Evolutionary conservation across 2,888 invertebrate genomes (phyloP).

Genomic region (Schizaphis graminum): DNA sequence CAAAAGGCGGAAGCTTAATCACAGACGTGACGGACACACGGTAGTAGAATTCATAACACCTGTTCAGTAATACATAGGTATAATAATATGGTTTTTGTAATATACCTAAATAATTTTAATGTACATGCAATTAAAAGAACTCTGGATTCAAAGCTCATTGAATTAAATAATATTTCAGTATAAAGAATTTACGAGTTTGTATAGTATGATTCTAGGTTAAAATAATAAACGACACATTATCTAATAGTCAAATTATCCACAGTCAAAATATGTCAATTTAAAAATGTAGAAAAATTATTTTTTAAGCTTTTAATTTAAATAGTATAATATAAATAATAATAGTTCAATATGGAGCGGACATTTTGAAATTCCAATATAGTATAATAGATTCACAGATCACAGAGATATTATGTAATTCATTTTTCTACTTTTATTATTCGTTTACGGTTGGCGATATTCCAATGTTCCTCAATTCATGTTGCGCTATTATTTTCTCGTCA

Average conservation of each 20-base stretch:
- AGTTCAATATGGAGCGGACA: background rate
- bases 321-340: background rate
- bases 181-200: background rate
- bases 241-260: background rate
- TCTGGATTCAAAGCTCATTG: background rate
- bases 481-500: background rate
- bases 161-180: background rate
- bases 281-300: background rate
- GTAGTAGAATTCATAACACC: slow-evolving; percentile 58
- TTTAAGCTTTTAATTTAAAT: background rate
- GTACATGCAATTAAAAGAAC: background rate
- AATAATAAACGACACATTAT: background rate
- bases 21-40: slow-evolving; percentile 63
- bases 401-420: background rate
- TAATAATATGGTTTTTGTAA: background rate
- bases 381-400: background rate
- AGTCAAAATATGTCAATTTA: background rate
- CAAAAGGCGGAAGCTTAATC: slow-evolving; percentile 62
- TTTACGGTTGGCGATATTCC: background rate
- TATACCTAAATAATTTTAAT: background rate
- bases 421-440: background rate
- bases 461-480: background rate
- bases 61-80: background rate
- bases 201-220: background rate
- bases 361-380: background rate